Base-by-base conservation (phyloP, 2,888 invertebrate species). In the Cataglyphis albicans region DNA sequence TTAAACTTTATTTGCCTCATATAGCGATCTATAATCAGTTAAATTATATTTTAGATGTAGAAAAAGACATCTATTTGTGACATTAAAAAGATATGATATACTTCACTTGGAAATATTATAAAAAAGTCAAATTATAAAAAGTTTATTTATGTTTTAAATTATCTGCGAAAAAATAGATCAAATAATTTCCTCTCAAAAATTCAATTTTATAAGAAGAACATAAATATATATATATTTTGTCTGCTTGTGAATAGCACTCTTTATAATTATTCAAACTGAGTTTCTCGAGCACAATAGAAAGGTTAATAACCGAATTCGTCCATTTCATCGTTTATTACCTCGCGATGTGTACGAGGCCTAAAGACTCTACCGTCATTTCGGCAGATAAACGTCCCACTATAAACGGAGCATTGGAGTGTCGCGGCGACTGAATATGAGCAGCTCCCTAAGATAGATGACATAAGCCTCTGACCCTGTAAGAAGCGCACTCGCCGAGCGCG, bases 371-470 rank as follows among this genome's bases (percentile, higher is more conserved):
- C 70, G 59, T 25, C 35, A 32, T 80, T 80, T 80, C 57, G 78
- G 78, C 84, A 84, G 86, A 91, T 90, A 89, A 89, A 90, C 86
- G 85, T 74, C 74, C 85, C 70, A 81, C 84, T 73, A 67, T 64
- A 84, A 88, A 86, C 67, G 83, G 80, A 87, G 92, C 92, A 92
- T 93, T 92, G 72, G 70, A 93, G 92, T 92, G 93, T 92, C 92
- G 90, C 90, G 86, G 78, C 59, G 88, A 74, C 83, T 92, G 92
- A 93, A 93, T 92, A 90, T 89, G 90, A 92, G 89, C 84, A 70
- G 59, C 89, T 88, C 89, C 90, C 90, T 87, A 92, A 92, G 93
- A 93, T 92, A 91, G 92, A 94, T 92, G 93, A 91, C 90, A 90
- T 85, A 84, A 91, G 88, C 86, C 89, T 82, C 86, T 90, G 91